A percentile compares a stretch with the other conserved stretches of the same genome.
Evolutionary conservation across 2,888 invertebrate genomes (phyloP).

Genomic region (Oxyteleia sp.): DNA sequence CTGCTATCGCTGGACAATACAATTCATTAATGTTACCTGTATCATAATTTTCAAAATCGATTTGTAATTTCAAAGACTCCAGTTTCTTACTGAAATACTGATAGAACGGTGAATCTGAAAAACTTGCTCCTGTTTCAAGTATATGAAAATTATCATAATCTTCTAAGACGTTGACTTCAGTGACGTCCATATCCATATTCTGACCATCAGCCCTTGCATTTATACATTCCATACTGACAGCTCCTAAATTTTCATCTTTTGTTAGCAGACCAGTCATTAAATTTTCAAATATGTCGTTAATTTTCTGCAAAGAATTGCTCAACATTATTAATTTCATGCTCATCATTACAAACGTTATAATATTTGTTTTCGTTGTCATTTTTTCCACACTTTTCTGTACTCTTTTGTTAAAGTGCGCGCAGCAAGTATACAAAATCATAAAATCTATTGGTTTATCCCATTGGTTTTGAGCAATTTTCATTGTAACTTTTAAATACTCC

Average conservation of each 20-base stretch:
- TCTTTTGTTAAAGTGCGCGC: slow-evolving; percentile 7
- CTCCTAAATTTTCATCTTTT: background rate
- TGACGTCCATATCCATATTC: background rate
- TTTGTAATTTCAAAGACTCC: too few species aligned
- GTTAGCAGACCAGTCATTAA: slow-evolving; percentile 10
- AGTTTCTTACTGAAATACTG: slow-evolving; percentile 5
- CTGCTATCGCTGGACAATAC: slow-evolving; percentile 18
- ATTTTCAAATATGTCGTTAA: slow-evolving; percentile 5
- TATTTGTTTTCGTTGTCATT: background rate
- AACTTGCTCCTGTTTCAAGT: background rate
- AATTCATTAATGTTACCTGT: too few species aligned
- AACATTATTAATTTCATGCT: slow-evolving; percentile 20
- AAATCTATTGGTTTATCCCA: slow-evolving; percentile 1
- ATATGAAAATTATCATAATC: background rate
- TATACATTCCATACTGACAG: background rate
- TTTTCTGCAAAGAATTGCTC: background rate
- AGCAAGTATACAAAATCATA: slow-evolving; percentile 20
- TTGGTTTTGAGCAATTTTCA: background rate
- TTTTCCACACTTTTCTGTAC: slow-evolving; percentile 8
- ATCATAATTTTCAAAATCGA: too few species aligned
- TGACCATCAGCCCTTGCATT: background rate
- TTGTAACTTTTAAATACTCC: slow-evolving; percentile 6
- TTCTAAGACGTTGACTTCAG: background rate
- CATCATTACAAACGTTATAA: slow-evolving; percentile 6
- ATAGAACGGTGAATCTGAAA: slow-evolving; percentile 5